phyloP scores from a whole-genome alignment of 37 sponge, comb jelly and placozoan species.

The Aphrocallistes beatrix region DNA sequence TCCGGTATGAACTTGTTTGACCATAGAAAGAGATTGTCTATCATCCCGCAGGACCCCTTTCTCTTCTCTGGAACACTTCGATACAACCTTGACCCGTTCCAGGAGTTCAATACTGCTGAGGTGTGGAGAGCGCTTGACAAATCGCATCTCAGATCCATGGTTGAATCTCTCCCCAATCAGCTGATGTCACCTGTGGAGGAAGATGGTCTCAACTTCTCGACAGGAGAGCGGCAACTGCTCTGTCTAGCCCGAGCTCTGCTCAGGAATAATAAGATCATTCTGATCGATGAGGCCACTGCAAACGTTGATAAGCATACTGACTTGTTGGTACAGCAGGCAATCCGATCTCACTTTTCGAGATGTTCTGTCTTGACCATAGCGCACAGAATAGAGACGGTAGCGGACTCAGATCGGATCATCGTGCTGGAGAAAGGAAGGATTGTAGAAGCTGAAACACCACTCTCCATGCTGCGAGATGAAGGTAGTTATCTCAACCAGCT shows the following conservation, averaged over 20 bases:
- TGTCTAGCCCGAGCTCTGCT: background rate
- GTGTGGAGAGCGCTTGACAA: background rate
- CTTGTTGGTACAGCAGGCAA: slow-evolving; percentile 4
- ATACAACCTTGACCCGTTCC: background rate
- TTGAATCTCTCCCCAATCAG: background rate
- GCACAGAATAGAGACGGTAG: background rate
- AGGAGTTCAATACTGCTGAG: background rate
- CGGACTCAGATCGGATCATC: background rate
- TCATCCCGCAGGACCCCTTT: background rate
- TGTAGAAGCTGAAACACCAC: background rate
- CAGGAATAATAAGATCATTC: background rate
- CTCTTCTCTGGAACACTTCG: background rate
- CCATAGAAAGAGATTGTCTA: background rate
- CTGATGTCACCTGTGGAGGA: background rate
- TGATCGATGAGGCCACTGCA: slow-evolving; percentile 2
- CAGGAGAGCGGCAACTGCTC: background rate
- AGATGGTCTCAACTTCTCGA: background rate
- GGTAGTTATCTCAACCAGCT: background rate
- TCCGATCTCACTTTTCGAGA: background rate
- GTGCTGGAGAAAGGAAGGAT: background rate
- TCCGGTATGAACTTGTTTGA: background rate
- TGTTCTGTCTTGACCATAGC: background rate
- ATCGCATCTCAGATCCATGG: background rate
- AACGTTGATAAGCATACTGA: background rate
- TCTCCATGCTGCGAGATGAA: background rate